Evolutionary conservation across 1,140 invertebrate species (phyloP), one percentile per base, ranked within the genome.

Genomic region (Capitella teleta): DNA sequence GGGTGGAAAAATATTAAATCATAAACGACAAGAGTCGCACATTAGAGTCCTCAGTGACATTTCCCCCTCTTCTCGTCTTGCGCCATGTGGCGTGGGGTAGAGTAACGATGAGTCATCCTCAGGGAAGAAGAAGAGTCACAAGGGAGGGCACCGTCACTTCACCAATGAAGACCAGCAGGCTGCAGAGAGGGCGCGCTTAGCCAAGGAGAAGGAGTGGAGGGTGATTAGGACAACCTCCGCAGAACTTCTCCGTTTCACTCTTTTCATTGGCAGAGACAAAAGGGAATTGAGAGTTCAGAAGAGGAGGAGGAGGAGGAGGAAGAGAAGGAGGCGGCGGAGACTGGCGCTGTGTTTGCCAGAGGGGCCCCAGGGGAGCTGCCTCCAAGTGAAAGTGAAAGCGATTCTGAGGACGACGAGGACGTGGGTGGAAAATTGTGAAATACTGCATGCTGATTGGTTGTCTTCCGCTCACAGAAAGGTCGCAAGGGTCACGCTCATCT

Each of bases 131-230:
- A 26, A 26, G 24, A 16, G 54, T 32, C 87, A 94, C 66, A 96
- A 96, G 71, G 92, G 91, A 28, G 81, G 86, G 49, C 83, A 82
- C 62, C 84, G 90, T 54, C 84, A 87, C 65, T 96, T 95, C 67
- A 94, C 91, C 6, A 91, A 85, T 66, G 88, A 87, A 19, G 88
- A 94, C 63, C 89, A 94, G 63, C 71, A 95, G 55, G 87, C 89
- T 64, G 81, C 85, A 59, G 83, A 91, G 66, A 77, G 84, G n/a
- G 77, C 78, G 57, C 84, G 86, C 62, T 83, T 84, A 53, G 79
- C 83, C 64, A 78, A 80, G 60, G 75, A 80, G 59, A 75, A 77
- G 59, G 76, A 79, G 57, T 83, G 81, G 80, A 79, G 80, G 69
- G 79, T 82, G 66, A 40, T n/a, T n/a, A 26, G 19, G 28, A 21